Base-by-base conservation (phyloP, 2,113 vertebrate genomes). In the Pipra filicauda region DNA sequence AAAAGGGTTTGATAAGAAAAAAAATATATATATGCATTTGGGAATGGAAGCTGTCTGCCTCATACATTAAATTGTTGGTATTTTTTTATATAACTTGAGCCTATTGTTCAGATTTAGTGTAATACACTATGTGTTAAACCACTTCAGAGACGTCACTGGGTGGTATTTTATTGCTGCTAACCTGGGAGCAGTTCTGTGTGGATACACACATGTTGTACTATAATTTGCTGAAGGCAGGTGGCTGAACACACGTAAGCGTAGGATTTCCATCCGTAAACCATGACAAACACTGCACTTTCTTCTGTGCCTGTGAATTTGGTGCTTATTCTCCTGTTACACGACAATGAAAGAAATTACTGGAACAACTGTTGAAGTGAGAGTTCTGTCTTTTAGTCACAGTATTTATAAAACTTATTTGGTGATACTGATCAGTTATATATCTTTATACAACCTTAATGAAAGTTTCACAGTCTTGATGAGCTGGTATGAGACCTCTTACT, bases 181-280 rank as follows among this genome's bases (percentile, higher is more conserved):
- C 54, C 61, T 77, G 85, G 69, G 51, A 23, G 5, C 64, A 77
- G 62, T 65, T 89, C 66, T 76, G 14, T 85, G 21, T 79, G 79
- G 41, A 4, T 35, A 65, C 58, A 41, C 1, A 1, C 39, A 16
- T 20, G 17, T 67, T 41, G 51, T 41, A 18, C 69, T 86, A 7
- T 54, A 69, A 44, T 72, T 71, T 87, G 41, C 49, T 82, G 78
- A 88, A 73, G 49, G 75, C 76, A 82, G 71, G 70, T 85, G 78
- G 71, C 58, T 90, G 89, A 87, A 78, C 55, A n/a, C 8, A 27
- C 58, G 5, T 37, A 61, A 0, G 21, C 0, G 0, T 43, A 66
- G 67, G 41, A 37, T 48, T 87, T 30, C 74, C 52, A 6, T 76
- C 2, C 15, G 41, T 43, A 80, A 92, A 37, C 51, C 3, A 2